Base-by-base conservation (phyloP, 2,888 invertebrate species). In the Subacronicta megacephala region DNA sequence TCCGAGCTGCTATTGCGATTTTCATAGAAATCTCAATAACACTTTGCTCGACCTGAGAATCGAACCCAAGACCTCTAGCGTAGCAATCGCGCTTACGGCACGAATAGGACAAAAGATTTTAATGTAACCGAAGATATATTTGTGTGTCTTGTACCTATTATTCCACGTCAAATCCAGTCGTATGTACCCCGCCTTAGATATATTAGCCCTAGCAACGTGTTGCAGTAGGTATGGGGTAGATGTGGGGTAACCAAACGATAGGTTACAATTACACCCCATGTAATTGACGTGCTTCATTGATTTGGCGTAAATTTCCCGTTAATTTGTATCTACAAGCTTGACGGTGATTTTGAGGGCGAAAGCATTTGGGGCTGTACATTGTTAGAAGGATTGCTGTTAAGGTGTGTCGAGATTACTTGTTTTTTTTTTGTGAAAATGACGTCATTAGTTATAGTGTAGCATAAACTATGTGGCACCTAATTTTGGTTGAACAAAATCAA, bases 261-360 rank as follows among this genome's bases (percentile, higher is more conserved):
- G 38, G 44, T 43, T 59, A 57, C 40, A 60, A 62, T 63, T 58
- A 51, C 49, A 61, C 42, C 44, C 55, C 45, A 15, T 47, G 42
- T 18, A 40, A 52, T 44, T 44, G 41, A 44, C 29, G 55, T 55
- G 46, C 55, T 29, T 42, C 57, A 62, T 55, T 55, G 61, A 72
- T 53, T 68, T 62, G 58, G 29, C 51, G 50, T 72, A 59, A 62
- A 61, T 61, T 60, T 56, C 49, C 17, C 42, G 58, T 57, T 49
- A 56, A 60, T 62, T 57, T 62, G 50, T 45, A 40, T 56, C 37
- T 58, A 40, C 56, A 20, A 20, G 23, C 59, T 64, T 51, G 41
- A 63, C 33, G 47, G 42, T 42, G 46, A 47, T 47, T 61, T 55
- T 42, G 10, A 18, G 41, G 38, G 36, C 26, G 53, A 23, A 37